These are phyloP conservation scores for Tetraneura akinire DNA, from an alignment of 1,140 invertebrate genomes.

Conservation along the genomic window DNA sequence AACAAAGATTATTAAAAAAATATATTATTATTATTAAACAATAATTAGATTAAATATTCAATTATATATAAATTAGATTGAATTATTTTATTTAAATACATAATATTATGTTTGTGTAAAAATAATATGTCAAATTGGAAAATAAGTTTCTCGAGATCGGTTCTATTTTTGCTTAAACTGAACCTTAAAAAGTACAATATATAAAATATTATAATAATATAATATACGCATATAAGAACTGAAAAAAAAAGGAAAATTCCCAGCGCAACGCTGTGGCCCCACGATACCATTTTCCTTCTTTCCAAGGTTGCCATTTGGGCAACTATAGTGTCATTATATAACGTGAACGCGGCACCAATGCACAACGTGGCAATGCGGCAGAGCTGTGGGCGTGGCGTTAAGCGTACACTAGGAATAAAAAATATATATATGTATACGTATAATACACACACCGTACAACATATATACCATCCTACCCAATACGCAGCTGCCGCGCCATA, in stretches of 20 bases:
- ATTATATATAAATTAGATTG: too few relatives aligned
- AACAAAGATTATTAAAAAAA: too few relatives aligned
- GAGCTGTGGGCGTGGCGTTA: constrained; percentile 36
- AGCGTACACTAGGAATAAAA: constrained; percentile 30
- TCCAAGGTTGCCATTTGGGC: constrained; percentile 30
- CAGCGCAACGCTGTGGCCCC: constrained; percentile 20
- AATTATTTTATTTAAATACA: too few relatives aligned
- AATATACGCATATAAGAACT: background rate
- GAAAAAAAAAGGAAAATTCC: constrained; percentile 29
- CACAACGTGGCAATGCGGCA: constrained; percentile 34
- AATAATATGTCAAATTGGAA: background rate
- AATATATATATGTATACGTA: constrained; percentile 34
- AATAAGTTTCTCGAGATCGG: background rate
- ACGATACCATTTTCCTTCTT: constrained; percentile 36
- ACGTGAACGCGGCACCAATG: constrained; percentile 13
- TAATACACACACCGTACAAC: constrained; percentile 16
- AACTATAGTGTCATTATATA: constrained; percentile 36
- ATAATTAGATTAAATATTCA: too few relatives aligned
- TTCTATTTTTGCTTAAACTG: background rate
- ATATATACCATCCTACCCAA: constrained; percentile 40
- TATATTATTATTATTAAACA: too few relatives aligned
- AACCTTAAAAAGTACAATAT: background rate
- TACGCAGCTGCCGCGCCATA: constrained; percentile 45
- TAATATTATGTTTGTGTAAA: background rate
- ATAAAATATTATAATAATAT: background rate